phyloP scores from a whole-genome alignment of 2,888 invertebrate species.

The Argyresthia albistria region DNA sequence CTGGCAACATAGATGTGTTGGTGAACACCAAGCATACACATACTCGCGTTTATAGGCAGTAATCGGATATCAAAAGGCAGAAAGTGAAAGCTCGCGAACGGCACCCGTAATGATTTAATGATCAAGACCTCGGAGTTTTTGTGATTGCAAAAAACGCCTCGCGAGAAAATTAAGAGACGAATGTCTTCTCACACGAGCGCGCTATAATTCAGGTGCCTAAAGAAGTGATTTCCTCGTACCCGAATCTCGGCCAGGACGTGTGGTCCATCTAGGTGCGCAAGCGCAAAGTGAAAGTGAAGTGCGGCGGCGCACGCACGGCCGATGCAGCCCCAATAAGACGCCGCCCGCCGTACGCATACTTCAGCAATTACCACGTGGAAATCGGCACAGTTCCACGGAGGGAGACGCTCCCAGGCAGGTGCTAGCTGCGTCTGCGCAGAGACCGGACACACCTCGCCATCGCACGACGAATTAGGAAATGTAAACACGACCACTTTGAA shows the following conservation, averaged over 20 bases:
- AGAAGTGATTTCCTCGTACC: no score
- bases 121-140: slow-evolving; percentile 17
- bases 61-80: not conserved
- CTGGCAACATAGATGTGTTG: slow-evolving; percentile 14
- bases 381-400: slow-evolving; percentile 46
- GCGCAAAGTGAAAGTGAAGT: slow-evolving; percentile 66
- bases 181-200: not conserved
- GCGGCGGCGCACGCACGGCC: slow-evolving; percentile 49
- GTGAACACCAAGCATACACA: not conserved
- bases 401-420: slow-evolving; percentile 1
- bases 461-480: slow-evolving; percentile 1
- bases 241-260: not conserved
- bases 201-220: no score
- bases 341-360: slow-evolving; percentile 62
- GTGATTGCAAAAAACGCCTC: not conserved
- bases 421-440: not conserved
- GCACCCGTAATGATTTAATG: slow-evolving; percentile 19
- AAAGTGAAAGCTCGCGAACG: slow-evolving; percentile 19
- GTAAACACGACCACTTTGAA: not conserved
- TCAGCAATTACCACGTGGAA: slow-evolving; percentile 68
- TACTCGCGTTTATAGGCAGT: not conserved
- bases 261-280: slow-evolving; percentile 13
- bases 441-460: not conserved
- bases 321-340: slow-evolving; percentile 63
- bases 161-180: not conserved